phyloP scores from a whole-genome alignment of 2,113 vertebrate genomes.

The Clarias batrachus region DNA sequence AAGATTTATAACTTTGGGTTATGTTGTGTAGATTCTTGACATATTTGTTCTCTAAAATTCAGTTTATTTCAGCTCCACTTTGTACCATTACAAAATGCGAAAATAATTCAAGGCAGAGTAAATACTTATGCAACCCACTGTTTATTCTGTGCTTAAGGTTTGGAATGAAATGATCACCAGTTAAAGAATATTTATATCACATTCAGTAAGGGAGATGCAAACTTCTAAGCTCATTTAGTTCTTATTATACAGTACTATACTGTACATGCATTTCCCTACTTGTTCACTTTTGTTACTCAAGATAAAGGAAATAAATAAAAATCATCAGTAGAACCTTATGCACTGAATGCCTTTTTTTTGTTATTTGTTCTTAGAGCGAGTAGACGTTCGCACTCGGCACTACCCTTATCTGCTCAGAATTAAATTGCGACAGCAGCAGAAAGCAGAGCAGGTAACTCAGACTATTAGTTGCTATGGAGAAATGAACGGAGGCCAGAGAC shows the following conservation, averaged over 20 bases:
- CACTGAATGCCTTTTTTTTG: not conserved
- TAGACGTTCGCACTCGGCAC: not conserved
- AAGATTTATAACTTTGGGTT: no score
- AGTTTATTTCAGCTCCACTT: not conserved
- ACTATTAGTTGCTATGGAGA: not conserved
- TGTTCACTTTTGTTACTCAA: not conserved
- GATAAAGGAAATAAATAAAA: not conserved
- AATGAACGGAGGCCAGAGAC: not conserved
- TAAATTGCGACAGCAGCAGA: not conserved
- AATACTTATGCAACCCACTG: not conserved
- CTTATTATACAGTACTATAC: not conserved
- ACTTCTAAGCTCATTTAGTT: not conserved
- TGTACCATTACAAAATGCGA: not conserved
- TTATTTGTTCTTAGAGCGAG: not conserved
- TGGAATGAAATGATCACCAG: no score
- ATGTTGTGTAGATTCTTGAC: not conserved
- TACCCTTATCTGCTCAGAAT: not conserved
- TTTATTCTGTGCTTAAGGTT: not conserved
- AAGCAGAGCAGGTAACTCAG: not conserved
- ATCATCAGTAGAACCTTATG: not conserved
- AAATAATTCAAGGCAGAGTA: not conserved
- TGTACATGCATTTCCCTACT: not conserved
- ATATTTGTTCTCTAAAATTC: not conserved
- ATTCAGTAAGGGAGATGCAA: no score
- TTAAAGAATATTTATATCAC: no score